Evolutionary conservation across 2,797 vertebrate genomes (phyloP), one percentile per base, ranked within the genome.

Genomic region (Delichon dasypus): DNA sequence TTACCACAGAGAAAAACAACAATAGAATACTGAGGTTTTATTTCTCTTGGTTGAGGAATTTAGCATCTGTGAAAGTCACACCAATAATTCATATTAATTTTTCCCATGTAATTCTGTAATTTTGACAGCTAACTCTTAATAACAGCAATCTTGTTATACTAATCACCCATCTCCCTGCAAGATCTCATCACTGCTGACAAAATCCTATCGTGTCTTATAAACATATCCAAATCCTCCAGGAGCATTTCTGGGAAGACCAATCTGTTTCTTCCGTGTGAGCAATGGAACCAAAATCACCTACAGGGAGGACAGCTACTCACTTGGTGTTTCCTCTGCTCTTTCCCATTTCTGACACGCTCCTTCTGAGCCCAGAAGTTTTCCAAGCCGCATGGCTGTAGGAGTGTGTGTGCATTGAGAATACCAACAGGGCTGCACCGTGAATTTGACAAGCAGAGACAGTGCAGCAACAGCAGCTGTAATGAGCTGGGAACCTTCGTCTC

Each of bases 301-400:
- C 12, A 29, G 34, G 16, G 16, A 75, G 9, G 13, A 45, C 26
- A 77, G 38, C 34, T 67, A 15, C n/a, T 38, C 51, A 10, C 20
- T 70, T 27, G 4, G 13, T 18, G 5, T 54, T 70, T 47, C 21
- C 66, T 32, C 44, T 66, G 55, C 44, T 38, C 74, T 61, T 77
- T 64, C 34, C 34, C 13, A 2, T 18, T 77, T 50, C 20, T 42
- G 38, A 32, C 51, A 66, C 2, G 1, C 18, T 76, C 55, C 51
- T 65, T 11, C 47, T 27, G 44, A 76, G 36, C 44, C 40, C 42
- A 27, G 11, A 9, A 30, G n/a, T 13, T 71, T 29, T 14, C 18
- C 21, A 32, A 70, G 23, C 16, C 9, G 3, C 18, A 2, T 0
- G 3, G 5, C 0, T 22, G 22, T 7, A 16, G 2, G 8, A 47